Evolutionary conservation across 2,113 vertebrate genomes (phyloP).

Genomic region (Cnemophilus loriae): DNA sequence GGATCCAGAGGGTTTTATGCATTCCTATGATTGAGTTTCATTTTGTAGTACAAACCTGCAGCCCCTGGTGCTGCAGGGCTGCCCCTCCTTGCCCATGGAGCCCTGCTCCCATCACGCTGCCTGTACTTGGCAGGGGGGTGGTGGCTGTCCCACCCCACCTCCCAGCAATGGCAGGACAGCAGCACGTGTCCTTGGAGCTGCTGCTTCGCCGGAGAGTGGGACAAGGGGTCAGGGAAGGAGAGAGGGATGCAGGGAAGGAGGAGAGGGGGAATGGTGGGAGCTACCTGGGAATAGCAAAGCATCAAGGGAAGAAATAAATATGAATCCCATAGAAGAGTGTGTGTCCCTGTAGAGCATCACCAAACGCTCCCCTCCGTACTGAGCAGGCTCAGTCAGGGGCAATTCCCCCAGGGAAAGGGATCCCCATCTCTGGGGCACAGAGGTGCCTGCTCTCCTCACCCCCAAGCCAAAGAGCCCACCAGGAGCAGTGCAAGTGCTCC

Average conservation of each 20-base stretch:
- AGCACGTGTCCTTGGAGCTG: neutral
- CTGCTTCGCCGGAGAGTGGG: neutral
- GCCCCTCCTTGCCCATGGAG: rapidly evolving
- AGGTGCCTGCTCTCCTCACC: neutral
- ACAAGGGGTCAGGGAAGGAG: neutral
- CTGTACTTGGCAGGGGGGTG: rapidly evolving
- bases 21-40: neutral
- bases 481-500: rapidly evolving
- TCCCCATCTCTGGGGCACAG: neutral
- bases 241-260: neutral
- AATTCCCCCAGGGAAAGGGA: neutral
- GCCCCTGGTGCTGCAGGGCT: neutral
- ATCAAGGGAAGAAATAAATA: neutral
- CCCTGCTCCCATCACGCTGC: rapidly evolving
- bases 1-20: neutral
- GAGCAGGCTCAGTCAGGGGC: rapidly evolving
- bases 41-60: neutral
- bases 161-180: rapidly evolving
- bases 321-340: rapidly evolving
- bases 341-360: neutral
- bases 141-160: neutral
- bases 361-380: rapidly evolving
- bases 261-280: neutral
- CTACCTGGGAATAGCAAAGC: neutral
- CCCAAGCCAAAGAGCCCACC: neutral